Percentiles rank a stretch among this genome's conserved stretches.
These are phyloP conservation scores for Lepeophtheirus salmonis DNA, from an alignment of 1,140 invertebrate species.

Conservation along the genomic window DNA sequence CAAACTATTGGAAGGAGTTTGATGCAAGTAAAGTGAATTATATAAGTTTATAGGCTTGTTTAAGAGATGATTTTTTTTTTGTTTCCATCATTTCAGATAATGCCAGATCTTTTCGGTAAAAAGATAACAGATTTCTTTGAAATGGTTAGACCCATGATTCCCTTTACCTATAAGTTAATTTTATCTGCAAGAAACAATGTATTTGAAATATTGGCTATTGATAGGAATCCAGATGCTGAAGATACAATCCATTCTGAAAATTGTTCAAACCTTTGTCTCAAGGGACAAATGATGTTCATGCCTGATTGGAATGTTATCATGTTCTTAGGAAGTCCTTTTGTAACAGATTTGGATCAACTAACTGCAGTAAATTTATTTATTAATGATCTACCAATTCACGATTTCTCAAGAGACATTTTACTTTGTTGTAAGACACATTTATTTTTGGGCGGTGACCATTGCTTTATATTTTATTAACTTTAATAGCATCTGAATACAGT, in stretches of 20 bases:
- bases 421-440: slow-evolving; percentile 48
- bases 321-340: slow-evolving; percentile 83
- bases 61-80: background rate
- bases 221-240: slow-evolving; percentile 33
- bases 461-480: background rate
- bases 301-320: slow-evolving; percentile 92
- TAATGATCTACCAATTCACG: slow-evolving; percentile 49
- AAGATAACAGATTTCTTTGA: slow-evolving; percentile 79
- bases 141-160: slow-evolving; percentile 67
- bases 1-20: slow-evolving; percentile 7
- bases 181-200: slow-evolving; percentile 72
- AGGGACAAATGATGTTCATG: slow-evolving; percentile 35
- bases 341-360: slow-evolving; percentile 72
- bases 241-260: slow-evolving; percentile 12
- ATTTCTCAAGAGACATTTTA: slow-evolving; percentile 54
- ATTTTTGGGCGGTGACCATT: background rate
- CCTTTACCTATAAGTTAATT: slow-evolving; percentile 46
- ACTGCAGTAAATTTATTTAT: slow-evolving; percentile 78
- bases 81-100: slow-evolving; percentile 36
- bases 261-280: slow-evolving; percentile 23
- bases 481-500: slow-evolving; percentile 53
- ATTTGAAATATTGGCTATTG: slow-evolving; percentile 71
- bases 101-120: slow-evolving; percentile 64
- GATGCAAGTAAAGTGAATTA: background rate
- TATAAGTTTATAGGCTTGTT: background rate